phyloP scores from a whole-genome alignment of 2,113 vertebrate genomes.

The Callipepla squamata region DNA sequence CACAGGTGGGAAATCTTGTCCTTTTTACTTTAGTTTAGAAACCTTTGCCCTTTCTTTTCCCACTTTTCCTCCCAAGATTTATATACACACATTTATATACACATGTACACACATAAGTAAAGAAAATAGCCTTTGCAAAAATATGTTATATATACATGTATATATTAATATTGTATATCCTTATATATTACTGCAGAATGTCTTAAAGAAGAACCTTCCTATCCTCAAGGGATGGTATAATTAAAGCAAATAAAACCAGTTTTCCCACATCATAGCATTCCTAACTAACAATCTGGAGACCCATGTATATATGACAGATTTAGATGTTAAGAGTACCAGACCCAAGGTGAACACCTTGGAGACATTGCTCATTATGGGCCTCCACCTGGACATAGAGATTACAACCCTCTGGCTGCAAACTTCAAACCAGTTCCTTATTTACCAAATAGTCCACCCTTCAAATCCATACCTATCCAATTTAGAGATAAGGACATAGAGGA shows the following conservation, averaged over 20 bases:
- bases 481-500: too few species aligned
- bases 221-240: not conserved
- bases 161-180: not conserved
- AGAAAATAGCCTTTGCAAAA: not conserved
- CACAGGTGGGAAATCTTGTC: not conserved
- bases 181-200: fast-evolving
- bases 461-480: too few species aligned
- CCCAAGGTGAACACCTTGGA: too few species aligned
- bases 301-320: not conserved
- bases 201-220: not conserved
- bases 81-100: not conserved
- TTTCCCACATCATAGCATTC: not conserved
- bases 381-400: too few species aligned
- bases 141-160: not conserved
- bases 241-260: not conserved
- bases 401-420: too few species aligned
- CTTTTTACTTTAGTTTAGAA: not conserved
- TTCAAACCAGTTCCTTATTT: too few species aligned
- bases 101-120: not conserved
- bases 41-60: not conserved
- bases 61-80: not conserved
- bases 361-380: too few species aligned
- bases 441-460: too few species aligned
- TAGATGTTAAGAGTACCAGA: not conserved
- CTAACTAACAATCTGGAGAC: not conserved